Conservation (phyloP, 1,140 invertebrate species). For the Hirudo medicinalis region DNA sequence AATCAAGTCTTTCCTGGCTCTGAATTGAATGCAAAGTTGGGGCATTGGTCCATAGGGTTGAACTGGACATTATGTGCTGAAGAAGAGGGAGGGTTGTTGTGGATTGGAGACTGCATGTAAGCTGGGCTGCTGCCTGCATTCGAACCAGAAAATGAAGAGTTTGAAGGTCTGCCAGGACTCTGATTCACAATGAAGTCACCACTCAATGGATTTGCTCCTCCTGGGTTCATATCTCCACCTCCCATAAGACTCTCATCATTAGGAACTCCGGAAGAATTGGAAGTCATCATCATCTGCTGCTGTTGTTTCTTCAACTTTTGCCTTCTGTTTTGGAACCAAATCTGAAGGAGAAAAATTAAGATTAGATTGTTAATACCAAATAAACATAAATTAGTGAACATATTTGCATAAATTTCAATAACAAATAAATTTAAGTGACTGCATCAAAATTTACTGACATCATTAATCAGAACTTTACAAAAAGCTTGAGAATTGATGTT, state of each 20-base stretch:
- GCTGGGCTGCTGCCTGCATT: slow-evolving; percentile 8
- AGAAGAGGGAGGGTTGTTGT: slow-evolving; percentile 4
- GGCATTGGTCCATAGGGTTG: background rate
- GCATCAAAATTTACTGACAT: background rate
- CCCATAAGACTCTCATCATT: background rate
- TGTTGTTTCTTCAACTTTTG: slow-evolving; percentile 10
- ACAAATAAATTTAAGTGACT: no score
- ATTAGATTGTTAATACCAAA: background rate
- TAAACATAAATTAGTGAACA: background rate
- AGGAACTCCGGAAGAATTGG: background rate
- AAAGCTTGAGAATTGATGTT: no score
- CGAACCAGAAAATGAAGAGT: slow-evolving; percentile 7
- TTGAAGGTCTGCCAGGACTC: slow-evolving; percentile 4
- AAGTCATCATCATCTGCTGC: background rate
- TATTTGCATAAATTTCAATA: no score
- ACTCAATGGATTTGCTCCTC: background rate
- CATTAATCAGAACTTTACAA: no score
- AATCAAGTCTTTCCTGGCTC: slow-evolving; percentile 8
- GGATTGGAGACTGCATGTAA: slow-evolving; percentile 9
- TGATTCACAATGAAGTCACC: no score
- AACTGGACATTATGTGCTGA: slow-evolving; percentile 1
- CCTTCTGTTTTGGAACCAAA: slow-evolving; percentile 12
- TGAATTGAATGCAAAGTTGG: slow-evolving; percentile 2
- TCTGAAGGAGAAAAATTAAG: background rate
- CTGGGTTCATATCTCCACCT: background rate